These are phyloP conservation scores for Leucophenga maculata DNA, from an alignment of 2,888 invertebrate genomes.

Conservation along the genomic window DNA sequence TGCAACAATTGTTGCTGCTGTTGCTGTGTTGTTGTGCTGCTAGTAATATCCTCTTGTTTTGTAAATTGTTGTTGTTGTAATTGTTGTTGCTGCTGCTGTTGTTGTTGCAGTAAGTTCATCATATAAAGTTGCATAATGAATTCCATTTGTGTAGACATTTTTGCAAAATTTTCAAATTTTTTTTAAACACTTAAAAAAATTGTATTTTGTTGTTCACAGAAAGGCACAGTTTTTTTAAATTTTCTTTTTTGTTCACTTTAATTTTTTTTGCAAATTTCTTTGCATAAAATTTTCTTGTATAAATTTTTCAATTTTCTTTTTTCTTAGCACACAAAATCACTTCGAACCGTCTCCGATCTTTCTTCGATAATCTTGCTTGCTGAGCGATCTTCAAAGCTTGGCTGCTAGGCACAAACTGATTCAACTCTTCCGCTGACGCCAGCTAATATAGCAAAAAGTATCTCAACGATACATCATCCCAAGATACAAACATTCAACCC, in stretches of 20 bases:
- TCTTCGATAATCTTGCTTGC: neutral
- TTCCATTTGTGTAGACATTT: slow-evolving; percentile 70
- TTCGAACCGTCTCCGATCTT: slow-evolving; percentile 5
- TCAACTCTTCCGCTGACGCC: slow-evolving; percentile 65
- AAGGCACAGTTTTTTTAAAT: slow-evolving; percentile 36
- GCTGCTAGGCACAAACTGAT: slow-evolving; percentile 69
- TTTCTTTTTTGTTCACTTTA: slow-evolving; percentile 20
- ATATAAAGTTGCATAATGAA: slow-evolving; percentile 70
- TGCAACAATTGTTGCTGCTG: slow-evolving; percentile 34
- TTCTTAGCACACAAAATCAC: slow-evolving; percentile 34
- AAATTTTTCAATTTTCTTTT: slow-evolving; percentile 18
- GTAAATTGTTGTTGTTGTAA: slow-evolving; percentile 49
- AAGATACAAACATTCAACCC: slow-evolving; percentile 3
- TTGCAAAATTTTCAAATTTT: slow-evolving; percentile 29
- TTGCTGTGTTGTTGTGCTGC: slow-evolving; percentile 36
- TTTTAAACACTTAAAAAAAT: slow-evolving; percentile 30
- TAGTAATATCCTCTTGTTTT: slow-evolving; percentile 33
- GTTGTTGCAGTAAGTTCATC: slow-evolving; percentile 70
- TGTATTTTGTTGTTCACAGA: slow-evolving; percentile 29
- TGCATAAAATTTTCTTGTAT: too few species aligned
- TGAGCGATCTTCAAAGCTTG: slow-evolving; percentile 68
- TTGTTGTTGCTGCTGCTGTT: slow-evolving; percentile 62
- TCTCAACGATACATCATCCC: slow-evolving; percentile 27
- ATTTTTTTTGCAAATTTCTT: slow-evolving; percentile 27
- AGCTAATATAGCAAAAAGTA: slow-evolving; percentile 63